Percentiles rank a stretch among this genome's conserved stretches.
Evolutionary conservation across 2,113 vertebrate genomes (phyloP).

Genomic region (Oncorhynchus masou): DNA sequence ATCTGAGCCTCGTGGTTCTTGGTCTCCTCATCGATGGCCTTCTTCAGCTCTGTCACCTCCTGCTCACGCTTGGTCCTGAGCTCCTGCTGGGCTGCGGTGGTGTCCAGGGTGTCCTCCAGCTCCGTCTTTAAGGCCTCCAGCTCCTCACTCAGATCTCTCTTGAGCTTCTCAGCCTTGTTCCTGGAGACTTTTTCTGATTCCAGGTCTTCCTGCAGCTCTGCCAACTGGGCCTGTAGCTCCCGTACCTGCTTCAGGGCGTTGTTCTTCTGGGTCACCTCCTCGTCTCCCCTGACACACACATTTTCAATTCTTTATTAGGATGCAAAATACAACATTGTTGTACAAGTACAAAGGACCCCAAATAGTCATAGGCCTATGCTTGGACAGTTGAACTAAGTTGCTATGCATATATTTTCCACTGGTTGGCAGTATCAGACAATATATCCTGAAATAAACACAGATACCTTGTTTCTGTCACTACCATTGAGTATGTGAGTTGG

Average conservation of each 20-base stretch:
- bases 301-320: not conserved
- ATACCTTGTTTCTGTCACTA: not conserved
- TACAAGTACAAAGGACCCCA: not conserved
- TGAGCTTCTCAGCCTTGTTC: constrained; percentile 87
- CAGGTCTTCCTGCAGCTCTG: constrained; percentile 87
- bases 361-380: not conserved
- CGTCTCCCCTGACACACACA: constrained; percentile 75
- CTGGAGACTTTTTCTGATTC: constrained; percentile 82
- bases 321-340: not conserved
- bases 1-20: constrained; percentile 84
- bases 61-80: constrained; percentile 89
- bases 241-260: constrained; percentile 88
- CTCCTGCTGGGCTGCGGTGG: constrained; percentile 86
- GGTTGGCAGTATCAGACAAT: not conserved
- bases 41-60: constrained; percentile 84
- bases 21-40: constrained; percentile 82
- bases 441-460: not conserved
- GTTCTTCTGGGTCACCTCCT: constrained; percentile 84
- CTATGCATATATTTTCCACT: not conserved
- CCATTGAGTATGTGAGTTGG: not conserved
- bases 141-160: constrained; percentile 86
- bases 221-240: constrained; percentile 85
- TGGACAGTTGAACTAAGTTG: not conserved
- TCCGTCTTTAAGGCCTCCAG: constrained; percentile 88
- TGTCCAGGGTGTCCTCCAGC: constrained; percentile 87